Evolutionary conservation across 1,140 invertebrate genomes (phyloP).

Genomic region (Heterodera carotae): DNA sequence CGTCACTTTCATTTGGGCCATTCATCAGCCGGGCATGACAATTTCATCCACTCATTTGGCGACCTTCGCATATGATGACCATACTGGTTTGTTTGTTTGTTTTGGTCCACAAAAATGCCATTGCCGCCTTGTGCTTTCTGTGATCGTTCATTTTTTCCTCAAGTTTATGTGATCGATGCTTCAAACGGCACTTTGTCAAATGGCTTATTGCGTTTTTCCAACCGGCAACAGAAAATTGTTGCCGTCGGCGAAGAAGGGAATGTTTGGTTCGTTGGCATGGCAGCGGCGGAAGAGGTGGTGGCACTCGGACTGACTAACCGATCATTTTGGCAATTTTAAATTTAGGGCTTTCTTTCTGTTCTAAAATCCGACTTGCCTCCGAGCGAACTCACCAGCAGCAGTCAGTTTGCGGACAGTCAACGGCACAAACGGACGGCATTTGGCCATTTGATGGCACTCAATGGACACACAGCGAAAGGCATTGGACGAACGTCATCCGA

Average conservation of each 20-base stretch:
- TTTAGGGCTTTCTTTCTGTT: neutral
- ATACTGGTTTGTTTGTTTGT: conserved; percentile 31
- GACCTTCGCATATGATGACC: conserved; percentile 21
- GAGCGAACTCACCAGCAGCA: neutral
- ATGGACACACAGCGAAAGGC: neutral
- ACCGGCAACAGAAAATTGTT: neutral
- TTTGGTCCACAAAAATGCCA: neutral
- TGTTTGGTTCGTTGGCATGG: neutral
- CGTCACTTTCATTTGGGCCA: conserved; percentile 24
- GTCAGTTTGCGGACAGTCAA: no score
- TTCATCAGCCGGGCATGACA: conserved; percentile 26
- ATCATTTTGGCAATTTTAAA: neutral
- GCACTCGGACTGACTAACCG: neutral
- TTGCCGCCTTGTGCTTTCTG: neutral
- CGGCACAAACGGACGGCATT: conserved; percentile 15
- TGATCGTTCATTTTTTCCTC: neutral
- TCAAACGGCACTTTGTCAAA: neutral
- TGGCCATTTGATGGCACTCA: neutral
- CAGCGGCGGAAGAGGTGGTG: neutral
- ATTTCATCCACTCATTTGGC: conserved; percentile 31
- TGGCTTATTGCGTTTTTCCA: neutral
- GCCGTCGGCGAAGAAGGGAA: neutral
- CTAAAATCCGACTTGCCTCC: neutral
- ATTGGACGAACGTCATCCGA: neutral
- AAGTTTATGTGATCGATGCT: neutral